These are phyloP conservation scores for Chiroxiphia lanceolata DNA, from an alignment of 2,797 vertebrate species.

Conservation along the genomic window DNA sequence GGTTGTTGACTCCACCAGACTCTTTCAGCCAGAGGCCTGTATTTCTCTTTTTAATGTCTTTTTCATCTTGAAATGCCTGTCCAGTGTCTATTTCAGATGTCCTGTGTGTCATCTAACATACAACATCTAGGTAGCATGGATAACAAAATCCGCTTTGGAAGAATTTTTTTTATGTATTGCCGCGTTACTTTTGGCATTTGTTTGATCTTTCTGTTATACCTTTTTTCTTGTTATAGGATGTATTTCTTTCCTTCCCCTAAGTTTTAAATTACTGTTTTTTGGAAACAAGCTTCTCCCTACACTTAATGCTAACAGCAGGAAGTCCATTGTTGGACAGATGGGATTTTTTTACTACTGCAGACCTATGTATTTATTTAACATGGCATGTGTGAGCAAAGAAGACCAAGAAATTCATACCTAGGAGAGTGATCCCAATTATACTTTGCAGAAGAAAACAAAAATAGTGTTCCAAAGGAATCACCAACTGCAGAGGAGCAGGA, in stretches of 20 bases:
- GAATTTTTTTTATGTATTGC: not conserved
- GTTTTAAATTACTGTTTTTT: not conserved
- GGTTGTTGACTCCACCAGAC: not conserved
- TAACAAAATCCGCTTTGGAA: not conserved
- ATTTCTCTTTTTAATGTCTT: not conserved
- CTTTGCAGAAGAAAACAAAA: conserved; percentile 22
- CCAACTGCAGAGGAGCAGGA: not conserved
- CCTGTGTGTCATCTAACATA: not conserved
- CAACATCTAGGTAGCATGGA: not conserved
- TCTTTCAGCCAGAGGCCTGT: not conserved
- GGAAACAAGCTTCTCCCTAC: not conserved
- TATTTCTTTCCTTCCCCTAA: not conserved
- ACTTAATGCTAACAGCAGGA: not conserved
- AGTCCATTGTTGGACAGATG: not conserved
- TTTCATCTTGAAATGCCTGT: not conserved
- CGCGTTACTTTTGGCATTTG: not conserved
- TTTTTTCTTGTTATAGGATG: not conserved
- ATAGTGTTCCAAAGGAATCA: not conserved
- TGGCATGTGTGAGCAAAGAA: not conserved
- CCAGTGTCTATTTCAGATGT: not conserved
- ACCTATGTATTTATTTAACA: not conserved
- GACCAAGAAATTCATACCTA: not conserved
- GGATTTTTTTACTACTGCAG: not conserved
- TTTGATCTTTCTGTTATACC: not conserved
- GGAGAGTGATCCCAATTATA: not conserved